Base-by-base conservation (phyloP, 2,797 vertebrate genomes). In the Crenuchus spilurus region DNA sequence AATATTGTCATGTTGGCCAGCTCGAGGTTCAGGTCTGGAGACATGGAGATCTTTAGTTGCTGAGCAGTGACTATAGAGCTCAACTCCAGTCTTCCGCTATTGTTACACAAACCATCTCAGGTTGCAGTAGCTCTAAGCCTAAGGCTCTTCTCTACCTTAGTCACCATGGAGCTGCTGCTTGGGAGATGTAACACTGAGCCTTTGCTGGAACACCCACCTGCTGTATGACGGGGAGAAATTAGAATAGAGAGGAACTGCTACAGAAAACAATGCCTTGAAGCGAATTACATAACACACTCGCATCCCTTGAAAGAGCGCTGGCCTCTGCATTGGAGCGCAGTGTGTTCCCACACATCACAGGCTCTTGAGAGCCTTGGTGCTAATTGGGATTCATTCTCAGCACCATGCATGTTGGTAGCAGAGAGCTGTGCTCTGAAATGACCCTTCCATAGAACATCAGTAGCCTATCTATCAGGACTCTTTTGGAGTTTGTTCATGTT, bases 221-320 rank as follows among this genome's bases (percentile, higher is more conserved):
- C 46, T 20, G 14, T n/a, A 44, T 18, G 75, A 41, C 2, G 58
- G 61, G 26, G 62, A 55, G 63, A 80, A 75, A 39, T 69, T 62
- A 58, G 72, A 70, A 51, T 57, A 57, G 41, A 49, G 82, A 76
- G 71, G 52, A 80, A 79, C 61, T 33, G 70, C 68, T 33, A 55
- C 75, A 81, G 79, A 76, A 85, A 84, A 81, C 85, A 83, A 82
- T 57, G 78, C 64, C 76, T 75, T 18, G 37, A 69, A 80, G 82
- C 49, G 44, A 54, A 82, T 89, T 89, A 70, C 79, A 80, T 88
- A 87, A 91, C 75, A 31, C 48, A 3, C 37, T 52, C 73, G 48
- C 33, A 35, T 28, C 18, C 55, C 62, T n/a, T 35, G 78, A 52
- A 73, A 78, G 82, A 80, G 82, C 55, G 48, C 46, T 64, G 77